Percentiles rank a stretch among this genome's conserved stretches.
These are phyloP conservation scores for Eristalis tenax DNA, from an alignment of 2,888 invertebrate species.

Conservation along the genomic window DNA sequence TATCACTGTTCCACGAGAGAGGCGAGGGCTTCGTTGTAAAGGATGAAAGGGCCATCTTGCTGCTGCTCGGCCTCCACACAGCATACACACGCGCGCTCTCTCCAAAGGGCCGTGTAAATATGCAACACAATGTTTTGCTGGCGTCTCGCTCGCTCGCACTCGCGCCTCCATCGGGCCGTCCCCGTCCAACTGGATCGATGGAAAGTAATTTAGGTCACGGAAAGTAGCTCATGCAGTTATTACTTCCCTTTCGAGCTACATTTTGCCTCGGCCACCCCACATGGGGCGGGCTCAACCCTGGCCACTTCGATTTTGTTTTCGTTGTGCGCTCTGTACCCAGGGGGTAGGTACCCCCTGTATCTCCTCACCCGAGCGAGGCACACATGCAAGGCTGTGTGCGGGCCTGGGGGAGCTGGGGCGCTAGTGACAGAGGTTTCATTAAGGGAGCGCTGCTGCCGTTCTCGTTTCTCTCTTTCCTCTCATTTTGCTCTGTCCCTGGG, in stretches of 20 bases:
- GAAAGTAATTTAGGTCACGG: slow-evolving; percentile 69
- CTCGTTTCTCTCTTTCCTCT: not conserved
- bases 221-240: slow-evolving; percentile 71
- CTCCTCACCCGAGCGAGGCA: slow-evolving; percentile 15
- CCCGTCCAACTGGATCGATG: slow-evolving; percentile 53
- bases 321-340: not conserved
- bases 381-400: not conserved
- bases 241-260: slow-evolving; percentile 61
- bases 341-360: not conserved
- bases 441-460: slow-evolving; percentile 43
- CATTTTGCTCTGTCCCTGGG: not conserved
- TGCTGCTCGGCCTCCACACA: not conserved
- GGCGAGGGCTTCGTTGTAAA: slow-evolving; percentile 13
- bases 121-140: slow-evolving; percentile 53
- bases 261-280: slow-evolving; percentile 20
- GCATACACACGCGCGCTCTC: slow-evolving; percentile 16
- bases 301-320: slow-evolving; percentile 29
- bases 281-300: not conserved
- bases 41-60: slow-evolving; percentile 39
- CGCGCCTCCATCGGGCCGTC: not conserved
- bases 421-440: slow-evolving; percentile 46
- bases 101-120: slow-evolving; percentile 44
- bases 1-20: slow-evolving; percentile 38
- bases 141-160: not conserved
- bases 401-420: no score